These are phyloP conservation scores for Oppia nitens DNA, from an alignment of 1,140 invertebrate genomes.

Conservation along the genomic window DNA sequence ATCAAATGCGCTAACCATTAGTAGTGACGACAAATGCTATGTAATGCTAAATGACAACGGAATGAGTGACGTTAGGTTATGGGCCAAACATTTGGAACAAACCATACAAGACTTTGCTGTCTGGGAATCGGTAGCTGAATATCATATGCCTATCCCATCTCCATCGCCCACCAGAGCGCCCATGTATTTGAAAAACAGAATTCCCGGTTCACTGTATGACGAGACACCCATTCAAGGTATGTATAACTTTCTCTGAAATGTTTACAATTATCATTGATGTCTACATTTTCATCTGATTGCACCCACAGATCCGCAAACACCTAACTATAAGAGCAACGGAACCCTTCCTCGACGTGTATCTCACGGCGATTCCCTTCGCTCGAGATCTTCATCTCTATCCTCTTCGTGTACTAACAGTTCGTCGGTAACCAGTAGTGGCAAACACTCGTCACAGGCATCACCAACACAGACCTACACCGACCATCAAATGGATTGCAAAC, in stretches of 20 bases:
- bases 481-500: not conserved
- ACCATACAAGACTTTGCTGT: conserved; percentile 35
- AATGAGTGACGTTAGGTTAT: conserved; percentile 19
- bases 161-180: conserved; percentile 33
- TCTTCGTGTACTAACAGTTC: not conserved
- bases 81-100: conserved; percentile 31
- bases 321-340: not conserved
- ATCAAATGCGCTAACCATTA: conserved; percentile 1
- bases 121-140: conserved; percentile 44
- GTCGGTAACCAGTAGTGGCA: not conserved
- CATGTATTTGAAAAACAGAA: conserved; percentile 31
- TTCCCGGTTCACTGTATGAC: conserved; percentile 40
- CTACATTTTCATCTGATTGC: not conserved
- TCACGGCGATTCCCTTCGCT: not conserved
- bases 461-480: not conserved
- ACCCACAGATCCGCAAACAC: not conserved
- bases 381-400: not conserved
- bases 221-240: conserved; percentile 40
- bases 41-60: conserved; percentile 9
- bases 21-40: conserved; percentile 7
- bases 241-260: not conserved
- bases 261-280: not conserved
- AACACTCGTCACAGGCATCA: not conserved
- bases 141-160: conserved; percentile 39
- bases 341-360: not conserved